Evolutionary conservation across 2,113 vertebrate species (phyloP).

Genomic region (Geothlypis trichas): DNA sequence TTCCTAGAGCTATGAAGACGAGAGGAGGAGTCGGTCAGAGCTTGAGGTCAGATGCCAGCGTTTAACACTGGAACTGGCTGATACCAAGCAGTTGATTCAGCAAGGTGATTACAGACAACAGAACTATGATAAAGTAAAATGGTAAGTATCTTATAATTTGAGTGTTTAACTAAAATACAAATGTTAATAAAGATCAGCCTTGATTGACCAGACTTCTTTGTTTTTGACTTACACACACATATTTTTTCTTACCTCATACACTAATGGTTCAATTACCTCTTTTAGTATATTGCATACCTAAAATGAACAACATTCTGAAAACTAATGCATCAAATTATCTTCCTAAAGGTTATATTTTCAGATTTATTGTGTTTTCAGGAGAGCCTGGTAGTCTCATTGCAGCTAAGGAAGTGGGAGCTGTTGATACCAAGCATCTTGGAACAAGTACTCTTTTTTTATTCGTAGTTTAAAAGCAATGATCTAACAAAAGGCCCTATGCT

Average conservation of each 20-base stretch:
- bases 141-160: constrained; percentile 66
- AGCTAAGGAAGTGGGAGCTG: not conserved
- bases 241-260: not conserved
- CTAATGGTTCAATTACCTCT: not conserved
- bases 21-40: constrained; percentile 84
- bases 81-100: constrained; percentile 91
- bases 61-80: constrained; percentile 88
- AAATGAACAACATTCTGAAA: not conserved
- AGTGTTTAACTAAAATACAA: not conserved
- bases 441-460: not conserved
- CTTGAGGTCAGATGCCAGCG: constrained; percentile 89
- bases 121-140: constrained; percentile 91
- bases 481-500: not conserved
- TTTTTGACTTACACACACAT: not conserved
- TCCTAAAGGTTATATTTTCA: not conserved
- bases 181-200: not conserved
- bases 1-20: constrained; percentile 87
- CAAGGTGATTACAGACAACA: constrained; percentile 90
- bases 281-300: not conserved
- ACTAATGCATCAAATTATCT: not conserved
- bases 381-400: not conserved
- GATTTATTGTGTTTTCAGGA: not conserved
- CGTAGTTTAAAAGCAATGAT: not conserved
- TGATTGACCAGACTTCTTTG: not conserved
- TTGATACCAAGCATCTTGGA: not conserved